phyloP scores from a whole-genome alignment of 2,113 vertebrate genomes.

The Todiramphus saurophagus region DNA sequence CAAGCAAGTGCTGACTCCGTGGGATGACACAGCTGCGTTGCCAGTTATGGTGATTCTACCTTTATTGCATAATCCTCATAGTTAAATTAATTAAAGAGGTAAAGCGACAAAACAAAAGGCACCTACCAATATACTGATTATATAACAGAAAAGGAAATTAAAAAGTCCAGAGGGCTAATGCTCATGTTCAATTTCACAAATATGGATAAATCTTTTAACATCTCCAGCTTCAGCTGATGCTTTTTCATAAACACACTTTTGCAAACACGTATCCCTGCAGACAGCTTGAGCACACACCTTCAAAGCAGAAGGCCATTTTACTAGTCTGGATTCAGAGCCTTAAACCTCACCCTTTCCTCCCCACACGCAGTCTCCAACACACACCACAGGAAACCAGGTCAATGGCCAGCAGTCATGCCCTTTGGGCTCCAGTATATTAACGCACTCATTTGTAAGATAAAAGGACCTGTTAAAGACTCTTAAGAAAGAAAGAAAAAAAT shows the following conservation, averaged over 20 bases:
- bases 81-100: constrained; percentile 54
- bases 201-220: not conserved
- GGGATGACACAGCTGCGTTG: constrained; percentile 54
- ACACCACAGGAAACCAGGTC: not conserved
- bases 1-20: constrained; percentile 10
- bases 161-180: constrained; percentile 13
- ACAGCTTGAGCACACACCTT: not conserved
- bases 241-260: constrained; percentile 22
- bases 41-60: constrained; percentile 60
- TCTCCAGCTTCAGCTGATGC: not conserved
- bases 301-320: not conserved
- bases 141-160: constrained; percentile 17
- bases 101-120: constrained; percentile 47
- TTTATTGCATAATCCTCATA: constrained; percentile 42
- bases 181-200: constrained; percentile 7
- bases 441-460: not conserved
- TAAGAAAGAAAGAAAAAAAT: not conserved
- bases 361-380: not conserved
- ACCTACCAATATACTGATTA: constrained; percentile 6
- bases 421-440: not conserved
- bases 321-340: not conserved
- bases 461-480: not conserved
- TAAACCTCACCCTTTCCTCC: not conserved
- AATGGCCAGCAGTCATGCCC: not conserved
- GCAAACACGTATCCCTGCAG: not conserved